Conservation (phyloP, 2,797 vertebrate species). For the Anabacerthia variegaticeps region DNA sequence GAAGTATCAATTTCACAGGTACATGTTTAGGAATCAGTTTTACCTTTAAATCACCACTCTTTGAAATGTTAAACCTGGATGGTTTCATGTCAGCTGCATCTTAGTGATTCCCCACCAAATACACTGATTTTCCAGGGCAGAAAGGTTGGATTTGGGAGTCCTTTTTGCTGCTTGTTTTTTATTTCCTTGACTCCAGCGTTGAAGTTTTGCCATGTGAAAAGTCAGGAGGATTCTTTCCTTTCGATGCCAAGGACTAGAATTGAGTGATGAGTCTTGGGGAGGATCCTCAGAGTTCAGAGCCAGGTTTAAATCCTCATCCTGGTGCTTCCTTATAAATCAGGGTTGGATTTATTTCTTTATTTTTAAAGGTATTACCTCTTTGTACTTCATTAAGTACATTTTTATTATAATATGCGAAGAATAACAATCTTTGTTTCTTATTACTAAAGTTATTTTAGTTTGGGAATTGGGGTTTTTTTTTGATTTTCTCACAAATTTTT, state of each 20-base stretch:
- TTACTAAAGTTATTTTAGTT: background rate
- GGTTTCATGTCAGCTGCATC: background rate
- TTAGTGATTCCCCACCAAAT: background rate
- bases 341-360: background rate
- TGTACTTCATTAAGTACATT: background rate
- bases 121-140: background rate
- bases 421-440: fast-evolving
- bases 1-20: background rate
- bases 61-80: background rate
- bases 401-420: background rate
- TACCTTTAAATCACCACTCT: background rate
- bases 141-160: background rate
- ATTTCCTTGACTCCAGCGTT: fast-evolving
- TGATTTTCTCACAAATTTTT: background rate
- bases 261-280: background rate
- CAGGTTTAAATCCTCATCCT: background rate
- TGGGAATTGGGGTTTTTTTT: fast-evolving
- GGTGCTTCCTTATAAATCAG: too few species aligned
- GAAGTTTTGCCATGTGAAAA: background rate
- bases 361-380: fast-evolving
- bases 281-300: background rate
- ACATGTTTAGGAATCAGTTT: background rate
- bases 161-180: background rate
- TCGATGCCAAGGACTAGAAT: background rate
- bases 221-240: background rate